Percentiles rank a stretch among this genome's conserved stretches.
phyloP scores from a whole-genome alignment of 2,113 vertebrate genomes.

The Corythornis cristatus region DNA sequence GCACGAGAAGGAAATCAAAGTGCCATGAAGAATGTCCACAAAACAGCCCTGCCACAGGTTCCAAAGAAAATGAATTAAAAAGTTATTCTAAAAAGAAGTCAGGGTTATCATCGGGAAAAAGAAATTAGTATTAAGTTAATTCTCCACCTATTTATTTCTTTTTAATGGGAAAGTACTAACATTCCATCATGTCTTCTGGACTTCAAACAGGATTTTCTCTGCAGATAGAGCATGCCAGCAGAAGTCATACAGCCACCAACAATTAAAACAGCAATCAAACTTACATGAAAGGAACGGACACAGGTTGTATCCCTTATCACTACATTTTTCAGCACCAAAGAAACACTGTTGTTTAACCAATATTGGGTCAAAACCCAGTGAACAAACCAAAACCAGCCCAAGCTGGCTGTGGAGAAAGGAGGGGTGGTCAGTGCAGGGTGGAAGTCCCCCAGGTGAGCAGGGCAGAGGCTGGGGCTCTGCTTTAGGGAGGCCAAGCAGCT shows the following conservation, averaged over 20 bases:
- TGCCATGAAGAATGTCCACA: neutral
- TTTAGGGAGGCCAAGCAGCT: neutral
- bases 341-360: neutral
- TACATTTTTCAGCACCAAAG: neutral
- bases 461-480: neutral
- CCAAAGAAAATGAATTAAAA: neutral
- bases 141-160: neutral
- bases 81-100: neutral
- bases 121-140: neutral
- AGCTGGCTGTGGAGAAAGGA: neutral
- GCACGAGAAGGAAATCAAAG: slow-evolving; percentile 36
- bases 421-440: neutral
- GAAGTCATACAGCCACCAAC: neutral
- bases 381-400: neutral
- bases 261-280: slow-evolving; percentile 6
- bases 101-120: neutral
- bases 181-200: neutral
- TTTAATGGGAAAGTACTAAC: neutral
- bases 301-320: neutral
- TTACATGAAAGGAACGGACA: neutral
- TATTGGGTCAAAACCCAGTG: neutral
- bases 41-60: neutral
- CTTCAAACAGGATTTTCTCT: neutral
- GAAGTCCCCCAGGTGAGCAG: neutral
- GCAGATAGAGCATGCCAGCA: neutral